Evolutionary conservation across 2,113 vertebrate genomes (phyloP), one percentile per base, ranked within the genome.

Genomic region (Reinhardtius hippoglossoides): DNA sequence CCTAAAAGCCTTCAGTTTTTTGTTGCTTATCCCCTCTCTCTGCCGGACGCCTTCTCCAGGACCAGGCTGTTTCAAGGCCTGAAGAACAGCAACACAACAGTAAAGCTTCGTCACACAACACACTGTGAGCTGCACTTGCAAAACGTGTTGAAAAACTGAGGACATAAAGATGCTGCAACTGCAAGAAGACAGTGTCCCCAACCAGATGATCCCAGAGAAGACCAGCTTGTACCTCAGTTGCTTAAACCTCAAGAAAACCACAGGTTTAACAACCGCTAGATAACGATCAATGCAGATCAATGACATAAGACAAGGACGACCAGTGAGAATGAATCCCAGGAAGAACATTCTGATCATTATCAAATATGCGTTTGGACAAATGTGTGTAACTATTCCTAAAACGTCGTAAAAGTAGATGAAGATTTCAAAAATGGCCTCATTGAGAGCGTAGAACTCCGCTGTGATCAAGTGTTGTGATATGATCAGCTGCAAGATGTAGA

Each of bases 401-500:
- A 71, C 0, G 21, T 78, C 35, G 1, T 16, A 46, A 23, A 67
- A 1, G 63, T 58, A 23, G 40, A 72, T 64, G 14, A 82, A 4
- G 20, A 79, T 10, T 44, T 76, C 67, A 59, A 52, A 67, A 64
- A 81, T 15, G 0, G 35, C 52, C 44, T 23, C 4, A 2, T 76
- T 71, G n/a, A 85, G 9, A 21, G 58, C 3, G 14, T 58, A 78
- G 35, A 81, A 55, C 58, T 85, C 71, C 0, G n/a, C 37, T 15
- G 52, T 57, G 31, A 71, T 40, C 68, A 55, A 60, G 10, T 68
- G 26, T 56, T 31, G 52, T 16, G 80, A 78, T 37, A 78, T 9
- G 16, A 87, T 83, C 66, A 84, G 24, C 3, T 69, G 40, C 54
- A 89, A 27, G 24, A 85, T 71, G 42, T 71, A 81, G 74, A 61